phyloP scores from a whole-genome alignment of 23 tunicate species.

The Phallusia fumigata region DNA sequence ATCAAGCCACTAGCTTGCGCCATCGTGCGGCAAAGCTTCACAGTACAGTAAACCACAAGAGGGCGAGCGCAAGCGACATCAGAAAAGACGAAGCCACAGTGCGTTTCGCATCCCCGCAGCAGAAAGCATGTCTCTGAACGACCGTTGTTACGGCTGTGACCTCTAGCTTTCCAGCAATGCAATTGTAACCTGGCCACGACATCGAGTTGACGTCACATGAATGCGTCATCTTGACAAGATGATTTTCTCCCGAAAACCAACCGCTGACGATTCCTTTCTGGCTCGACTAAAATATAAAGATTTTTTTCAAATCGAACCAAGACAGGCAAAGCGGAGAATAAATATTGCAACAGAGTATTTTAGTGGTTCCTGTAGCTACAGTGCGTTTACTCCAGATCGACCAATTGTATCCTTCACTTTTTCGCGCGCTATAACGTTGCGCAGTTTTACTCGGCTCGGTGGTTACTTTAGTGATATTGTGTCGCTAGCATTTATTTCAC shows the following conservation, averaged over 20 bases:
- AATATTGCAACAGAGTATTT: too few relatives aligned
- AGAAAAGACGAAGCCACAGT: background rate
- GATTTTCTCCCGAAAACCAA: constrained; percentile 52
- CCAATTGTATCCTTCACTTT: too few relatives aligned
- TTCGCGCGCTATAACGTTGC: too few relatives aligned
- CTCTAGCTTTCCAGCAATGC: constrained; percentile 45
- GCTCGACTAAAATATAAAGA: constrained; percentile 43
- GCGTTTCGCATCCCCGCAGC: constrained; percentile 28
- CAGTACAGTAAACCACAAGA: background rate
- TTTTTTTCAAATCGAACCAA: too few relatives aligned
- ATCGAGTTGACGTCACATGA: constrained; percentile 51
- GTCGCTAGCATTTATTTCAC: too few relatives aligned
- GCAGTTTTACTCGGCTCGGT: too few relatives aligned
- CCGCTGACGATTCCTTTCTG: constrained; percentile 80
- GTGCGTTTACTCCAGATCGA: too few relatives aligned
- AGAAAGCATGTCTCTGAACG: constrained; percentile 72
- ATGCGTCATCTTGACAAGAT: constrained; percentile 65
- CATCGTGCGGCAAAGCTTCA: background rate
- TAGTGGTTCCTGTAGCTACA: too few relatives aligned
- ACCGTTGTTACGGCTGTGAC: constrained; percentile 28
- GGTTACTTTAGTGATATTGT: too few relatives aligned
- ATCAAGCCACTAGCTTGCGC: background rate
- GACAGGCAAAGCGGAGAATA: too few relatives aligned
- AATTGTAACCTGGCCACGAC: constrained; percentile 77
- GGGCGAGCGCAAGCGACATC: background rate